phyloP scores from a whole-genome alignment of 1,140 invertebrate species.

The Chrysomallon squamiferum region DNA sequence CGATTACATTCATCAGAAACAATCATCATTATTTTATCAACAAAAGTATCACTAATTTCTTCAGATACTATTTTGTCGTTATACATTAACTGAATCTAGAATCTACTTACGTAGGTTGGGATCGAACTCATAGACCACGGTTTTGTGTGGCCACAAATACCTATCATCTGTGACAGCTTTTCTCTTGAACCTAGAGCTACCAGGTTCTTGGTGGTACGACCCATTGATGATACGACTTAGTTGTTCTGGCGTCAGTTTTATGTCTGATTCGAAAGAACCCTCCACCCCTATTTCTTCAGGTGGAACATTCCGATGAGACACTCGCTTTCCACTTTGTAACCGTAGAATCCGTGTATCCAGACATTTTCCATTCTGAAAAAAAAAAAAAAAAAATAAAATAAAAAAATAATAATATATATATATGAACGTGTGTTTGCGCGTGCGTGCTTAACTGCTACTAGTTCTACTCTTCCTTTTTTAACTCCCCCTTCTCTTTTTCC shows the following conservation, averaged over 20 bases:
- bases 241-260: conserved; percentile 17
- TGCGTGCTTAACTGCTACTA: too few species aligned
- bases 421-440: too few species aligned
- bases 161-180: conserved; percentile 19
- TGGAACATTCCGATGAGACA: conserved; percentile 8
- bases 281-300: conserved; percentile 19
- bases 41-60: too few species aligned
- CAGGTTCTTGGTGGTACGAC: neutral
- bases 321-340: conserved; percentile 1
- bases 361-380: conserved; percentile 2
- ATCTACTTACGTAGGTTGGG: conserved; percentile 12
- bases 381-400: too few species aligned
- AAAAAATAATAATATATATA: too few species aligned
- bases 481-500: too few species aligned
- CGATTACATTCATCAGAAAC: too few species aligned
- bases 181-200: conserved; percentile 5
- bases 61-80: too few species aligned
- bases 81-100: too few species aligned
- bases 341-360: conserved; percentile 10
- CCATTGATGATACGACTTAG: conserved; percentile 6
- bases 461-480: too few species aligned
- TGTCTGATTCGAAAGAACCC: conserved; percentile 25
- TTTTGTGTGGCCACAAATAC: conserved; percentile 20
- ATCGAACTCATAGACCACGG: conserved; percentile 18
- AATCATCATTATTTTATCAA: too few species aligned